Evolutionary conservation across 2,113 vertebrate genomes (phyloP).

Genomic region (Notothenia coriiceps): DNA sequence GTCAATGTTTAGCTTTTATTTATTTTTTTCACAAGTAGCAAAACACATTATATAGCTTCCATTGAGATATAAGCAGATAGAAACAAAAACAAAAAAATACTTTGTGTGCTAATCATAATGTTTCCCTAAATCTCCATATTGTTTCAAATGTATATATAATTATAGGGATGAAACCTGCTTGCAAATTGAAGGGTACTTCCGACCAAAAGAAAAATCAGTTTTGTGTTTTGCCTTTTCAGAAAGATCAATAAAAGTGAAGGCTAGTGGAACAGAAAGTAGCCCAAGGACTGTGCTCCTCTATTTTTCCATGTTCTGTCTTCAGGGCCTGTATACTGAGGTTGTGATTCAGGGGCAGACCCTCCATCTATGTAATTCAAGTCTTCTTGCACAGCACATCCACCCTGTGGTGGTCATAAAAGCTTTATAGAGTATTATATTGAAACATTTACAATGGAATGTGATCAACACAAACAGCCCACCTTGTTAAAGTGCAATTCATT

Average conservation of each 20-base stretch:
- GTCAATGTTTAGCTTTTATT: not conserved
- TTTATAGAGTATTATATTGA: conserved; percentile 67
- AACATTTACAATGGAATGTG: conserved; percentile 57
- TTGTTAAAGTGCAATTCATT: conserved; percentile 60
- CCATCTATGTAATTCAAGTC: conserved; percentile 29
- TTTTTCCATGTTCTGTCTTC: not conserved
- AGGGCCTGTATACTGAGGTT: conserved; percentile 6
- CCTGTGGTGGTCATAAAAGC: conserved; percentile 50
- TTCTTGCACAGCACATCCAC: conserved; percentile 23
- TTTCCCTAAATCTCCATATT: not conserved
- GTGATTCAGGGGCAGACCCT: conserved; percentile 13
- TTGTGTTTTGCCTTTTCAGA: not conserved
- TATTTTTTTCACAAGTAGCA: not conserved
- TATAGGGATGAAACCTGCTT: not conserved
- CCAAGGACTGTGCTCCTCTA: not conserved
- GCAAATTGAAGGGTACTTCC: not conserved
- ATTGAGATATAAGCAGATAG: not conserved
- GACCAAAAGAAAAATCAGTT: not conserved
- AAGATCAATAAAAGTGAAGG: not conserved
- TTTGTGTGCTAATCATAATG: not conserved
- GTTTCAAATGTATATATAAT: not conserved
- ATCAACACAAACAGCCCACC: conserved; percentile 56
- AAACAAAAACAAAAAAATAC: not conserved
- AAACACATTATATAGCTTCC: too few species aligned
- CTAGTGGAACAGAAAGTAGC: not conserved